Evolutionary conservation across 35 echinoderm and acorn worm species (phyloP).

Genomic region (Holothuria glaberrima): DNA sequence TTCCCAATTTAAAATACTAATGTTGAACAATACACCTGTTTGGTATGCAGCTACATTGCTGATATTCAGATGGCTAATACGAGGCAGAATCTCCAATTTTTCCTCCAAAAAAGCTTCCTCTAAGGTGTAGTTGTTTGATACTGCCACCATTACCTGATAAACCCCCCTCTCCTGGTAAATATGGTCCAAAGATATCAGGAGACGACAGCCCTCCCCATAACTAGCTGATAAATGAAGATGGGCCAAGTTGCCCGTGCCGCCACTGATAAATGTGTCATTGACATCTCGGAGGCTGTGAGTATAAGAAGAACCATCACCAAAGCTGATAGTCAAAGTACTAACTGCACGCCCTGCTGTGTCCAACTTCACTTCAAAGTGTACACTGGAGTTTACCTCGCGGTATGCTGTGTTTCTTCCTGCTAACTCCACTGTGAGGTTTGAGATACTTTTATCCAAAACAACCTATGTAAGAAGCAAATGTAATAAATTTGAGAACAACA

Average conservation of each 20-base stretch:
- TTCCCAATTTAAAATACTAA: background rate
- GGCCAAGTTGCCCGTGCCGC: slow-evolving; percentile 41
- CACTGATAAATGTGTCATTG: slow-evolving; percentile 87
- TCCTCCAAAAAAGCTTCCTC: slow-evolving; percentile 14
- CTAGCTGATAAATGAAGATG: slow-evolving; percentile 80
- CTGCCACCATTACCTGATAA: slow-evolving; percentile 59
- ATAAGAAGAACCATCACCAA: slow-evolving; percentile 79
- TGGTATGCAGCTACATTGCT: background rate
- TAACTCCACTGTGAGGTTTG: slow-evolving; percentile 60
- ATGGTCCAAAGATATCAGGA: slow-evolving; percentile 83
- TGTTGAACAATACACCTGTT: slow-evolving; percentile 13
- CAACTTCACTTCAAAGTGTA: slow-evolving; percentile 74
- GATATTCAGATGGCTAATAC: slow-evolving; percentile 25
- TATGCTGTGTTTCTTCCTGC: slow-evolving; percentile 19
- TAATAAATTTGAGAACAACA: no score
- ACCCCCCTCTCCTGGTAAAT: slow-evolving; percentile 58
- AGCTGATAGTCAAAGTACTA: slow-evolving; percentile 73
- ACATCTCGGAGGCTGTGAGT: slow-evolving; percentile 76
- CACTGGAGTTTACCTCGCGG: slow-evolving; percentile 52
- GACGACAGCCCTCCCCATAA: slow-evolving; percentile 86
- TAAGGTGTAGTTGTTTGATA: slow-evolving; percentile 65
- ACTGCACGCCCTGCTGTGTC: slow-evolving; percentile 68
- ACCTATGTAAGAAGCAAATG: slow-evolving; percentile 26
- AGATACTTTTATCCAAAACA: slow-evolving; percentile 64
- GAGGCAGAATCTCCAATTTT: slow-evolving; percentile 25